These are phyloP conservation scores for Lacerta bilineata DNA, from an alignment of 2,797 vertebrate genomes.

Conservation along the genomic window DNA sequence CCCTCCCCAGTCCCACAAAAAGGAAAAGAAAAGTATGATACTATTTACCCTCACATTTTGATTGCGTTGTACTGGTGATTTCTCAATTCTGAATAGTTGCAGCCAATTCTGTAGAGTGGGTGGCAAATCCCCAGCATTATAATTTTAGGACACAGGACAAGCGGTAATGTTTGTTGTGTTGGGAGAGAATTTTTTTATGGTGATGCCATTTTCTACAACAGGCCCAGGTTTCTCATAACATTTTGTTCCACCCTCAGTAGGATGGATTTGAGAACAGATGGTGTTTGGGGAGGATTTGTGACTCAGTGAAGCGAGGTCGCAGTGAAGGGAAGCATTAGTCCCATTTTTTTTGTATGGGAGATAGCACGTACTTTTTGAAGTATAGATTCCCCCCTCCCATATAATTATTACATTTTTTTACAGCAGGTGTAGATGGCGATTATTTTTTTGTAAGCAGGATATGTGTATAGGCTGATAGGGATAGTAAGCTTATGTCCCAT, in stretches of 20 bases:
- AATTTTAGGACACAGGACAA: too few relatives aligned
- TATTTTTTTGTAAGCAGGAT: background rate
- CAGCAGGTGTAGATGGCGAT: background rate
- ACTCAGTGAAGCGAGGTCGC: background rate
- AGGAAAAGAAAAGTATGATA: too few relatives aligned
- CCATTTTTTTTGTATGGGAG: background rate
- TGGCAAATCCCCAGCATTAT: too few relatives aligned
- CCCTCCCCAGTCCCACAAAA: too few relatives aligned
- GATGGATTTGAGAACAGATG: background rate
- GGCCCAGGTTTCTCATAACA: background rate
- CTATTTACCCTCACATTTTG: too few relatives aligned
- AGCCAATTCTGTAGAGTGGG: too few relatives aligned
- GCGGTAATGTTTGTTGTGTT: too few relatives aligned
- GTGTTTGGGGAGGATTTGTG: background rate
- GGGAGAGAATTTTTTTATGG: background rate
- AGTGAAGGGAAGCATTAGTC: background rate
- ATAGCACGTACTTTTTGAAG: background rate
- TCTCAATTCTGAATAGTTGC: too few relatives aligned
- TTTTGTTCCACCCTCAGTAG: background rate
- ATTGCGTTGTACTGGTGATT: too few relatives aligned
- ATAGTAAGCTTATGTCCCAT: background rate
- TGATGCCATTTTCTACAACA: background rate
- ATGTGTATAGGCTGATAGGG: background rate
- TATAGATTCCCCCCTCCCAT: background rate
- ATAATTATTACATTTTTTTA: conserved; percentile 1